Percentiles rank a stretch among this genome's conserved stretches.
Conservation (phyloP, 2,113 vertebrate genomes). For the Thamnaconus septentrionalis region DNA sequence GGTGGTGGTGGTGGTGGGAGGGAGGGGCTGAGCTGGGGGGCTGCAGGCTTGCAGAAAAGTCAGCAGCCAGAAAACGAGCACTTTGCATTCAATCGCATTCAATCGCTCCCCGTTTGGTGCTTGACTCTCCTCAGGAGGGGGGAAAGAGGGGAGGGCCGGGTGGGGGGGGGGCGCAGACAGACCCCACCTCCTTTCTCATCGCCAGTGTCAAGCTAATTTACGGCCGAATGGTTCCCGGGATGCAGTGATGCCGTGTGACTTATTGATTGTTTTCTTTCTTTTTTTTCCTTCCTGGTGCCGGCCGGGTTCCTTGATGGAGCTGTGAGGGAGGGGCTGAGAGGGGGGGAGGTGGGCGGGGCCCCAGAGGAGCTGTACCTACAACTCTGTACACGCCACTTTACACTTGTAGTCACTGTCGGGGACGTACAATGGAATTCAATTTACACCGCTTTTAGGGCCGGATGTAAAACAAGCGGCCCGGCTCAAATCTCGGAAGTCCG, state of each 20-base stretch:
- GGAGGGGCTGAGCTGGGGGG: neutral
- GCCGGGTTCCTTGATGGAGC: slow-evolving; percentile 65
- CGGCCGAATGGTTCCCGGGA: slow-evolving; percentile 78
- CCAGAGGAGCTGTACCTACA: slow-evolving; percentile 63
- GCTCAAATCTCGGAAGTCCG: slow-evolving; percentile 62
- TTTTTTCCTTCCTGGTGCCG: slow-evolving; percentile 50
- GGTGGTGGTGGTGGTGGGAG: slow-evolving; percentile 1
- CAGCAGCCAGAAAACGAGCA: slow-evolving; percentile 61
- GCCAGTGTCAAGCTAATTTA: slow-evolving; percentile 87
- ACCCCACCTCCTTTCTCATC: slow-evolving; percentile 81
- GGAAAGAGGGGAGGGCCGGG: slow-evolving; percentile 54
- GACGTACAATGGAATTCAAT: slow-evolving; percentile 75
- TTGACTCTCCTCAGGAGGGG: slow-evolving; percentile 46
- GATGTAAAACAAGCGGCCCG: slow-evolving; percentile 70
- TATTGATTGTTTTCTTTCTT: slow-evolving; percentile 84
- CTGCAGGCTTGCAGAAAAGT: slow-evolving; percentile 64
- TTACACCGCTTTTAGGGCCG: slow-evolving; percentile 76
- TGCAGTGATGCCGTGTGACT: slow-evolving; percentile 77
- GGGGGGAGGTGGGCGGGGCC: slow-evolving; percentile 55
- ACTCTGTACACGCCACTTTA: slow-evolving; percentile 76
- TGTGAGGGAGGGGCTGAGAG: slow-evolving; percentile 60
- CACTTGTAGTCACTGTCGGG: slow-evolving; percentile 72
- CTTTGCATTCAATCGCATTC: slow-evolving; percentile 75
- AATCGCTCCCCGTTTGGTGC: slow-evolving; percentile 69
- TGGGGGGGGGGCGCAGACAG: slow-evolving; percentile 78